phyloP scores from a whole-genome alignment of 2,113 vertebrate species.

The Pedionomus torquatus region DNA sequence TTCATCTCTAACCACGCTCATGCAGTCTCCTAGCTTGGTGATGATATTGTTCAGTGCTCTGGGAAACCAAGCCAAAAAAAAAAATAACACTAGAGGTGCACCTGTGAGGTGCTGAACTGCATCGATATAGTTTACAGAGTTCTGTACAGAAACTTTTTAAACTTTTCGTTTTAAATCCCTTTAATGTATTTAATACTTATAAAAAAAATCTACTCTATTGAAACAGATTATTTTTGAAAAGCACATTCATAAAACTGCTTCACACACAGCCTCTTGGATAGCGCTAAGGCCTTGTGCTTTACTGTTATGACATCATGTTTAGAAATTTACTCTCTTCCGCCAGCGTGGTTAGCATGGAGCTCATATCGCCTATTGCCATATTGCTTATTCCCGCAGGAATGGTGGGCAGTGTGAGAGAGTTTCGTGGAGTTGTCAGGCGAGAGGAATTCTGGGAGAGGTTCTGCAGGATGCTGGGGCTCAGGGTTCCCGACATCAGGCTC shows the following conservation, averaged over 20 bases:
- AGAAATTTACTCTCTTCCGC: constrained; percentile 97
- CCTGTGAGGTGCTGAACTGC: constrained; percentile 6
- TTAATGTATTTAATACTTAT: constrained; percentile 69
- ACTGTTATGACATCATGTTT: constrained; percentile 91
- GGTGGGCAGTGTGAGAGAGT: constrained; percentile 91
- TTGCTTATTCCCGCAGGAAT: constrained; percentile 93
- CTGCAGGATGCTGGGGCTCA: constrained; percentile 94
- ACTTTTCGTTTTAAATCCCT: constrained; percentile 51
- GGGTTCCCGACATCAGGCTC: constrained; percentile 92
- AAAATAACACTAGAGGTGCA: constrained; percentile 59
- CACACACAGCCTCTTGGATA: constrained; percentile 5
- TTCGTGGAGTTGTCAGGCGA: constrained; percentile 94
- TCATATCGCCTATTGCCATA: constrained; percentile 99
- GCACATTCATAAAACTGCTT: constrained; percentile 68
- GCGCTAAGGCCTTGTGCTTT: constrained; percentile 47
- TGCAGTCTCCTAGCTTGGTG: constrained; percentile 15
- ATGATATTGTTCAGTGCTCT: not conserved
- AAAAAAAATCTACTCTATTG: constrained; percentile 35
- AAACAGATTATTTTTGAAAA: constrained; percentile 17
- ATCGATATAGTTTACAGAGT: constrained; percentile 51
- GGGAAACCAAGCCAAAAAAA: constrained; percentile 47
- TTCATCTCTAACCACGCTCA: constrained; percentile 16
- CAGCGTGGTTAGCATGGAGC: constrained; percentile 96
- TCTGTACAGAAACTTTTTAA: constrained; percentile 51
- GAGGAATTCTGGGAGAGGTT: constrained; percentile 97